These are phyloP conservation scores for Notolepis coatsorum DNA, from an alignment of 2,797 vertebrate species.

Conservation along the genomic window DNA sequence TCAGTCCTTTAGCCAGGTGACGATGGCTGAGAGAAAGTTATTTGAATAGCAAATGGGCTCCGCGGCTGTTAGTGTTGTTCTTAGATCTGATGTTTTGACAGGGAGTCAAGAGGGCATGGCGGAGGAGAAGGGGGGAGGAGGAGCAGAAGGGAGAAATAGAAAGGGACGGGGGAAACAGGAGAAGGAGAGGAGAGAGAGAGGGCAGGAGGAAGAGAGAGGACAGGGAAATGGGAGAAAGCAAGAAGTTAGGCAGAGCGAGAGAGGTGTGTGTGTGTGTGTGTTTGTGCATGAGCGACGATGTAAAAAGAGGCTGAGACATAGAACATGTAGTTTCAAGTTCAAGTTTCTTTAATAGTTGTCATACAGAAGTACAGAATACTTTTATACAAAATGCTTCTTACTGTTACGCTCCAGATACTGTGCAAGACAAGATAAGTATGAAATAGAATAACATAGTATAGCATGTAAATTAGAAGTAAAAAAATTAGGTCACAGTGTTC, in stretches of 20 bases:
- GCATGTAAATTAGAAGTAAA: too few relatives aligned
- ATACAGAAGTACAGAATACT: too few relatives aligned
- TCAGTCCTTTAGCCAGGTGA: too few relatives aligned
- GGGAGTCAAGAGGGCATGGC: slow-evolving; percentile 37
- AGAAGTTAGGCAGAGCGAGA: slow-evolving; percentile 3
- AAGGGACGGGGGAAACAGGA: not conserved
- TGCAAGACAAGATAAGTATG: too few relatives aligned
- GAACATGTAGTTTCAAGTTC: too few relatives aligned
- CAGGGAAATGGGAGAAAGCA: slow-evolving; percentile 26
- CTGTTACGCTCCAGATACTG: too few relatives aligned
- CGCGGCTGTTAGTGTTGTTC: slow-evolving; percentile 26
- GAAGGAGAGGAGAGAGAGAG: not conserved
- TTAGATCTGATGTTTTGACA: slow-evolving; percentile 50
- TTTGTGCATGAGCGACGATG: slow-evolving; percentile 14
- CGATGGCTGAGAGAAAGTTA: slow-evolving; percentile 12
- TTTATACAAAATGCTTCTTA: too few relatives aligned
- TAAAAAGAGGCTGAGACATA: too few relatives aligned
- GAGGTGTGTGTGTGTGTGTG: slow-evolving; percentile 3
- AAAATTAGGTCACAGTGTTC: too few relatives aligned
- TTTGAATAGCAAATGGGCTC: slow-evolving; percentile 66
- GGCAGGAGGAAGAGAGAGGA: not conserved
- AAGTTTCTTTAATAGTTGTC: too few relatives aligned
- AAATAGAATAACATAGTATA: too few relatives aligned
- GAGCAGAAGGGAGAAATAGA: not conserved
- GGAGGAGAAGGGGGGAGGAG: slow-evolving; percentile 44